Percentiles rank a stretch among this genome's conserved stretches.
phyloP scores from a whole-genome alignment of 2,888 invertebrate species.

The Rhimphoctona megacephalus region DNA sequence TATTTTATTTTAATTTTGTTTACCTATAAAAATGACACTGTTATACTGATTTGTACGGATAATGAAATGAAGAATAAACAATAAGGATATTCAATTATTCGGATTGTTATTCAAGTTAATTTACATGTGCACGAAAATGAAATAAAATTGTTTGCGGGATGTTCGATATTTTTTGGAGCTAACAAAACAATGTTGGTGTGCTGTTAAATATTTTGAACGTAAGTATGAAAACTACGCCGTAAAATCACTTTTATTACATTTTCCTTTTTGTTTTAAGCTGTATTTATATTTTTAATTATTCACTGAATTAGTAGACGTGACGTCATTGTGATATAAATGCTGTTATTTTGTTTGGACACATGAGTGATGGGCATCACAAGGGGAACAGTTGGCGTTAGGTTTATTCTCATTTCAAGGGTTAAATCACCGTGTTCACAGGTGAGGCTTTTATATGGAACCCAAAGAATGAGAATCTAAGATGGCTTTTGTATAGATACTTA shows the following conservation, averaged over 20 bases:
- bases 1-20: neutral
- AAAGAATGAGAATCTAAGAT: slow-evolving; percentile 47
- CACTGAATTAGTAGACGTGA: neutral
- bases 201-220: too few relatives aligned
- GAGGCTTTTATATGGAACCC: slow-evolving; percentile 46
- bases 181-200: too few relatives aligned
- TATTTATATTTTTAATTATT: neutral
- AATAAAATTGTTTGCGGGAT: neutral
- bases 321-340: slow-evolving; percentile 43
- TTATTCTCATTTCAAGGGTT: slow-evolving; percentile 52
- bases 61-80: neutral
- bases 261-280: neutral
- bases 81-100: neutral
- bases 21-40: neutral
- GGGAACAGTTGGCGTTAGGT: slow-evolving; percentile 34
- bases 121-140: neutral
- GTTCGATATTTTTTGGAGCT: neutral
- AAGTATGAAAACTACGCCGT: too few relatives aligned
- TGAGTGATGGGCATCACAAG: slow-evolving; percentile 55
- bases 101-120: neutral
- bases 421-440: slow-evolving; percentile 65
- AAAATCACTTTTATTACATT: too few relatives aligned
- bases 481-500: slow-evolving; percentile 17
- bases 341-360: slow-evolving; percentile 65
- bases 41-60: neutral